A percentile compares a stretch with the other conserved stretches of the same genome.
Conservation (phyloP, 2,113 vertebrate species). For the Aspiorhynchus laticeps region DNA sequence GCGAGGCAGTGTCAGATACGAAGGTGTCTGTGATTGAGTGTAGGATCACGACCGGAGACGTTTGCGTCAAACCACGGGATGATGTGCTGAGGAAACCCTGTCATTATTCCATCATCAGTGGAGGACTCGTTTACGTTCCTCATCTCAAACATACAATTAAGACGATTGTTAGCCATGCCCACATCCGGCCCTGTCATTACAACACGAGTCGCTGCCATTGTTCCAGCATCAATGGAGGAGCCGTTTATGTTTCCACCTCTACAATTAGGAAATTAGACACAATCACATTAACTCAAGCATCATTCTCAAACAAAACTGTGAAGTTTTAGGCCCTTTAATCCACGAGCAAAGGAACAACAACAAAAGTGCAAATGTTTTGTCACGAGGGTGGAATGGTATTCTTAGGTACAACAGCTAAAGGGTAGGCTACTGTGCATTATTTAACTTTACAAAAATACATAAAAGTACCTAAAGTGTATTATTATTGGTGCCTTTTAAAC, state of each 20-base stretch:
- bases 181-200: constrained; percentile 2
- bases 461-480: too few species aligned
- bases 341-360: too few species aligned
- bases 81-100: not conserved
- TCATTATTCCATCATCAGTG: not conserved
- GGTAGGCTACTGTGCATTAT: too few species aligned
- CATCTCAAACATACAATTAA: constrained; percentile 4
- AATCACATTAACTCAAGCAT: not conserved
- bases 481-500: too few species aligned
- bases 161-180: constrained; percentile 3
- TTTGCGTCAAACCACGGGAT: not conserved
- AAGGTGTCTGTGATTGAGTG: not conserved
- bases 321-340: not conserved
- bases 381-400: too few species aligned
- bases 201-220: not conserved
- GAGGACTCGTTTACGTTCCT: constrained; percentile 2
- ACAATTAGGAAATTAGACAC: constrained; percentile 3
- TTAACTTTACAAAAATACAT: too few species aligned
- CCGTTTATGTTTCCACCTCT: not conserved
- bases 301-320: not conserved
- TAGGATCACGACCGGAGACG: not conserved
- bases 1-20: not conserved
- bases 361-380: not conserved
- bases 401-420: too few species aligned
- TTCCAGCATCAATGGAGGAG: not conserved